Evolutionary conservation across 2,888 invertebrate species (phyloP).

Genomic region (Cybosia mesomella): DNA sequence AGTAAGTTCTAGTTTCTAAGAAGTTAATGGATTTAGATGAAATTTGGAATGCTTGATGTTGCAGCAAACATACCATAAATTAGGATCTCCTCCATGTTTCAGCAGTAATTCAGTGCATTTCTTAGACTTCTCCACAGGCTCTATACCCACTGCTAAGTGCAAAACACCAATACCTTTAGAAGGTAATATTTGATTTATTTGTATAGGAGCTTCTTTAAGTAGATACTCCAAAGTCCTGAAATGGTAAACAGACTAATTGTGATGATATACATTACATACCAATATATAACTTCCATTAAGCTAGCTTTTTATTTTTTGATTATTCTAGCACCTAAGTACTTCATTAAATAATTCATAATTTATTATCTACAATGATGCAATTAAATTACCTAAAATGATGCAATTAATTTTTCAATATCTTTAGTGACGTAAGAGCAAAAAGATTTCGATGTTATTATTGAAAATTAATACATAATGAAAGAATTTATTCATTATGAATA

Average conservation of each 20-base stretch:
- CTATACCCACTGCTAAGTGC: slow-evolving; percentile 92
- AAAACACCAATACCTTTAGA: slow-evolving; percentile 91
- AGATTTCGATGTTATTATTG: neutral
- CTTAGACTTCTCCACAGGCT: slow-evolving; percentile 88
- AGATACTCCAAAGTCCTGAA: slow-evolving; percentile 74
- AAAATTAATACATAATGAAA: too few species aligned
- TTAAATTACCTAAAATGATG: neutral
- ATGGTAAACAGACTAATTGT: neutral
- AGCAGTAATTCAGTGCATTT: slow-evolving; percentile 90
- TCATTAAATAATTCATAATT: too few species aligned
- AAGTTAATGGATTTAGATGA: neutral
- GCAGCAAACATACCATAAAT: slow-evolving; percentile 86
- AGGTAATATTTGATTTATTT: slow-evolving; percentile 90
- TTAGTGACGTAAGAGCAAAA: neutral
- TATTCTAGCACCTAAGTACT: too few species aligned
- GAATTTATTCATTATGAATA: too few species aligned
- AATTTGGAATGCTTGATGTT: neutral
- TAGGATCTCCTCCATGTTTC: slow-evolving; percentile 90
- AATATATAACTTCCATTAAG: too few species aligned
- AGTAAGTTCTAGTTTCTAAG: too few species aligned
- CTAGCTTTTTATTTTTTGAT: too few species aligned
- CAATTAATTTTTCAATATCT: neutral
- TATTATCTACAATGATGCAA: neutral
- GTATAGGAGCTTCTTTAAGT: slow-evolving; percentile 80
- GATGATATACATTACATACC: neutral